These are phyloP conservation scores for Drosophila lowei DNA, from an alignment of 1,140 invertebrate genomes.

Conservation along the genomic window DNA sequence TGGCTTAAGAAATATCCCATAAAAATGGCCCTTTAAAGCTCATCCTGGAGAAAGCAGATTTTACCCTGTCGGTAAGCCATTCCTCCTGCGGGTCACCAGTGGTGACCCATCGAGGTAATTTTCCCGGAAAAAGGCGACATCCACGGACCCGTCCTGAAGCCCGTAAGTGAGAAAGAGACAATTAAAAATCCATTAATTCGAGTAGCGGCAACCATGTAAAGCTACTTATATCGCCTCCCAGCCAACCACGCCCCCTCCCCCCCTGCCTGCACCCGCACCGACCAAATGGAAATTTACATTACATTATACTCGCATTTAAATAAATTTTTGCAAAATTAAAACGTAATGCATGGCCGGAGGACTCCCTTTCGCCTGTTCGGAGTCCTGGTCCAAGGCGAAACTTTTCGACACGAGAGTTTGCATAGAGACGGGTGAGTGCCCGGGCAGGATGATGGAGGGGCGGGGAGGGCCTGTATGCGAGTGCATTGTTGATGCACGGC, in stretches of 20 bases:
- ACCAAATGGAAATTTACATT: conserved; percentile 76
- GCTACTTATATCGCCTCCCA: conserved; percentile 68
- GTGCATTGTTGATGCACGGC: conserved; percentile 63
- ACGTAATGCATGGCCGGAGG: conserved; percentile 68
- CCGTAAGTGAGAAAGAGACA: conserved; percentile 79
- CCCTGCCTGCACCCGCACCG: not conserved
- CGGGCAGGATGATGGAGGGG: no score
- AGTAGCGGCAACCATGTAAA: conserved; percentile 76
- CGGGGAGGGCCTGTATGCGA: conserved; percentile 7
- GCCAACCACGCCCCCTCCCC: conserved; percentile 15
- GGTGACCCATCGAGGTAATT: conserved; percentile 37
- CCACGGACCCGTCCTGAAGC: conserved; percentile 13
- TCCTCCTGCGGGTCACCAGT: not conserved
- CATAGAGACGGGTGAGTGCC: conserved; percentile 2
- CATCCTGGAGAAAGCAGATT: conserved; percentile 18
- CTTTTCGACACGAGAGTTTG: conserved; percentile 14
- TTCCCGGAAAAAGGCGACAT: conserved; percentile 34
- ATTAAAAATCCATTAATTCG: conserved; percentile 82
- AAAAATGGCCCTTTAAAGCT: conserved; percentile 35
- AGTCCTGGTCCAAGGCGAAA: conserved; percentile 29
- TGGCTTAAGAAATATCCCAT: not conserved
- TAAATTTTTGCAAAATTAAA: conserved; percentile 81
- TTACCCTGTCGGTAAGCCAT: conserved; percentile 3
- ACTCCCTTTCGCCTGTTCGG: not conserved
- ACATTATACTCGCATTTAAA: conserved; percentile 80